Base-by-base conservation (phyloP, 2,888 invertebrate genomes). In the Cryptocheilus praepositus region DNA sequence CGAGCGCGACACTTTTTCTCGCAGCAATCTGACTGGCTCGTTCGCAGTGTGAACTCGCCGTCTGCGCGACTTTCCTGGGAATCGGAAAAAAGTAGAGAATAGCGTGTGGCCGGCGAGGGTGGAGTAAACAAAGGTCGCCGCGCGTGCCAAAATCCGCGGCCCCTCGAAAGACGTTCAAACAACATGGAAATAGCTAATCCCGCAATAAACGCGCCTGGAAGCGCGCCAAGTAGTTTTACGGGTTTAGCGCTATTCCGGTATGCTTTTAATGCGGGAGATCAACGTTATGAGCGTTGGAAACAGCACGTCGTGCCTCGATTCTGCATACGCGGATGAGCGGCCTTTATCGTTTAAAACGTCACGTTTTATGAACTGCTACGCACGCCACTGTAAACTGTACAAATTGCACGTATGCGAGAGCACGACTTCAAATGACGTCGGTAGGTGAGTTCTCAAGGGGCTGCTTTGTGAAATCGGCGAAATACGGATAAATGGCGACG, bases 111-210 rank as follows among this genome's bases (percentile, higher is more conserved):
- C 46, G 51, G 54, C 58, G 36, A 36, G 36, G 36, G 64, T 36
- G 22, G 18, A 25, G 44, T 55, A 68, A 68, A 53, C 66, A 66
- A 61, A 43, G 56, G 18, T 28, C 3, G 16, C n/a, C n/a, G 21
- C 25, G 61, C n/a, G 66, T 79, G 77, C 77, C 79, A 77, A 79
- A 77, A 70, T 71, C 64, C 43, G 53, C 55, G 46, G 18, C 21
- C 21, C 57, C 53, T 55, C 54, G 57, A 64, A 79, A 79, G 76
- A 25, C 53, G 43, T 36, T 62, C 69, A 66, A 71, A 77, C 79
- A 79, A 73, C 67, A 62, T 46, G 67, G 53, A 73, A 76, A 77
- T 72, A 66, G 80, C 74, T 78, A 79, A 78, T 79, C 65, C 74
- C 15, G 62, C 67, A 61, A 72, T 74, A 79, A 79, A 77, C 77